Evolutionary conservation across 2,797 vertebrate species (phyloP).

Genomic region (Enteromius unitaeniatus): DNA sequence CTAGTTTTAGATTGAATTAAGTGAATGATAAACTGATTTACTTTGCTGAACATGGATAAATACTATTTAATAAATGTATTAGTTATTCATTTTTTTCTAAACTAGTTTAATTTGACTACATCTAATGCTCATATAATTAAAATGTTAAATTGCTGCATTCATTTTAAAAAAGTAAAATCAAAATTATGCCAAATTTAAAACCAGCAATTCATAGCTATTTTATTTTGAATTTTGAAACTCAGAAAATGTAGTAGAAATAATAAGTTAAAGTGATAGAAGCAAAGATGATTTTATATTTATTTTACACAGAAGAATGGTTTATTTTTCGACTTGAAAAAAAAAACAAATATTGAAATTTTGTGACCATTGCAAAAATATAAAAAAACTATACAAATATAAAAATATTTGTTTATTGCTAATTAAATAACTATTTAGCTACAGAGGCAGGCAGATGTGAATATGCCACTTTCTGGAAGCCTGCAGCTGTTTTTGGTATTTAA

Average conservation of each 20-base stretch:
- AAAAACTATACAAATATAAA: neutral
- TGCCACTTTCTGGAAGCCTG: constrained; percentile 14
- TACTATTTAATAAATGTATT: neutral
- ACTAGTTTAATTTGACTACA: neutral
- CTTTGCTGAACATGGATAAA: neutral
- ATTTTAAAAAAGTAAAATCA: neutral
- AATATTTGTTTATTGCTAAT: neutral
- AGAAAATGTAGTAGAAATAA: neutral
- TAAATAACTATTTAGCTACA: neutral
- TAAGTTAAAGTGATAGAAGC: neutral
- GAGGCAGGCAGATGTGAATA: neutral
- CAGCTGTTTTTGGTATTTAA: constrained; percentile 40
- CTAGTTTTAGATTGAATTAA: neutral
- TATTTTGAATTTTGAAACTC: neutral
- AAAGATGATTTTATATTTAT: neutral
- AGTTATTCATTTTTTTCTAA: neutral
- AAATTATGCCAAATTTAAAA: neutral
- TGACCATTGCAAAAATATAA: neutral
- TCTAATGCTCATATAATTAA: neutral
- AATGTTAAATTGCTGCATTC: neutral
- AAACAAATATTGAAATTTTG: neutral
- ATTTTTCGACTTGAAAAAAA: neutral
- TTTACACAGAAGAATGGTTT: neutral
- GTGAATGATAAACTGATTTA: neutral
- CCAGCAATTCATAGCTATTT: neutral